These are phyloP conservation scores for Rhamphomyia laevipes DNA, from an alignment of 2,888 invertebrate species.

Conservation along the genomic window DNA sequence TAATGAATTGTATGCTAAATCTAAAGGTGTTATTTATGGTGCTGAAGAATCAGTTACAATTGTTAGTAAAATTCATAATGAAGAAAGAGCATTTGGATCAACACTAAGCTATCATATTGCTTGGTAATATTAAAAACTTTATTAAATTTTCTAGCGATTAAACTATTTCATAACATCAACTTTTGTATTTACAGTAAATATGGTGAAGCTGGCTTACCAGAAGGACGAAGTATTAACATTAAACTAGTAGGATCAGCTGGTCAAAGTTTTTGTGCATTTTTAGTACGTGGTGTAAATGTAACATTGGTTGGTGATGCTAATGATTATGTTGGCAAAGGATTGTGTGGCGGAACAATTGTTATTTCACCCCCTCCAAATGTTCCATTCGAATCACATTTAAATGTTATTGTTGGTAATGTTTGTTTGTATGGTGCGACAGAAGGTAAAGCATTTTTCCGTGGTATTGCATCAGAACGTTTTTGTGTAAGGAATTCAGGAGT, in stretches of 20 bases:
- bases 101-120: constrained; percentile 93
- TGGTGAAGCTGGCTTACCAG: constrained; percentile 76
- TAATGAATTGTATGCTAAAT: constrained; percentile 66
- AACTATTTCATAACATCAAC: not conserved
- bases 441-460: constrained; percentile 87
- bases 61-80: constrained; percentile 73
- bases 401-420: constrained; percentile 97
- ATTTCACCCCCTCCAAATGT: constrained; percentile 84
- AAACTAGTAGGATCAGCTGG: constrained; percentile 87
- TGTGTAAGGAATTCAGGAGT: constrained; percentile 97
- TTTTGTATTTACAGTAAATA: constrained; percentile 51
- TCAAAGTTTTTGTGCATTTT: constrained; percentile 97
- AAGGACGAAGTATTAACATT: constrained; percentile 63
- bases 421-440: constrained; percentile 95
- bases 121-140: constrained; percentile 47
- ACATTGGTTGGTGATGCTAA: constrained; percentile 94
- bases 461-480: constrained; percentile 96
- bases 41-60: constrained; percentile 55
- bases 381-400: constrained; percentile 80
- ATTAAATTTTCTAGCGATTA: not conserved
- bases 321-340: constrained; percentile 93
- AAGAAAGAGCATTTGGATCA: constrained; percentile 84
- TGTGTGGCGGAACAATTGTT: constrained; percentile 89
- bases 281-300: constrained; percentile 79
- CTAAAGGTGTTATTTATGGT: constrained; percentile 64